These are phyloP conservation scores for Ramphastos sulfuratus DNA, from an alignment of 2,113 vertebrate genomes.

Conservation along the genomic window DNA sequence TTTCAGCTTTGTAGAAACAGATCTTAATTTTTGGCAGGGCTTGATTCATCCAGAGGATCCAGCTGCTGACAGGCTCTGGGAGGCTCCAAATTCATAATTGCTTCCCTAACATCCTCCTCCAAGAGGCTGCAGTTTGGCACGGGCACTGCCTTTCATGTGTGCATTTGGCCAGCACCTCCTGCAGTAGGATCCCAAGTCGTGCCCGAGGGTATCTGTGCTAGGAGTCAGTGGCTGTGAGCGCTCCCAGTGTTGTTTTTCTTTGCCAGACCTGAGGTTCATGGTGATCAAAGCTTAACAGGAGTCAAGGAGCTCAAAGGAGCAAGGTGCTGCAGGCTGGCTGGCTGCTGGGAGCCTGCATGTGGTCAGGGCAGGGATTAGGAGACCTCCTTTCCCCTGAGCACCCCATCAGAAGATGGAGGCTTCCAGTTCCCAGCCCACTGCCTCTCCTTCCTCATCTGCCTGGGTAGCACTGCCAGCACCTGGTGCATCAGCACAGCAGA, in stretches of 20 bases:
- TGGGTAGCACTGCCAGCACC: not conserved
- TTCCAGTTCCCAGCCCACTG: not conserved
- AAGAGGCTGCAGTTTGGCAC: constrained; percentile 44
- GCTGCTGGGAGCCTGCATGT: not conserved
- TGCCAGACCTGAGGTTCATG: not conserved
- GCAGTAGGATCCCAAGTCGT: not conserved
- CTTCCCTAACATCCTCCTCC: constrained; percentile 31
- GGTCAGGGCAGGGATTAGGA: not conserved
- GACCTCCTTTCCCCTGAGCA: not conserved
- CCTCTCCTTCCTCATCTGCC: not conserved
- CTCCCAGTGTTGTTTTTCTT: not conserved
- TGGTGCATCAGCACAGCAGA: not conserved
- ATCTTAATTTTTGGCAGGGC: constrained; percentile 50
- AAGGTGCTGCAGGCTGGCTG: not conserved
- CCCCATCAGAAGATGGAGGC: not conserved
- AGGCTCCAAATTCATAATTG: constrained; percentile 30
- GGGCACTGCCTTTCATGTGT: not conserved
- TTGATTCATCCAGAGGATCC: constrained; percentile 32
- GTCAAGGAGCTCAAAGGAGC: not conserved
- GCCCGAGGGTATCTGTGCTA: not conserved
- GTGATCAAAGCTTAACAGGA: not conserved
- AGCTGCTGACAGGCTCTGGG: not conserved
- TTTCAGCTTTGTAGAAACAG: constrained; percentile 52
- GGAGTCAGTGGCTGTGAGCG: not conserved
- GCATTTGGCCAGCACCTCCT: not conserved